Conservation (phyloP, 92 coral and sea anemone species). For the Umimayanthus kanabou region DNA sequence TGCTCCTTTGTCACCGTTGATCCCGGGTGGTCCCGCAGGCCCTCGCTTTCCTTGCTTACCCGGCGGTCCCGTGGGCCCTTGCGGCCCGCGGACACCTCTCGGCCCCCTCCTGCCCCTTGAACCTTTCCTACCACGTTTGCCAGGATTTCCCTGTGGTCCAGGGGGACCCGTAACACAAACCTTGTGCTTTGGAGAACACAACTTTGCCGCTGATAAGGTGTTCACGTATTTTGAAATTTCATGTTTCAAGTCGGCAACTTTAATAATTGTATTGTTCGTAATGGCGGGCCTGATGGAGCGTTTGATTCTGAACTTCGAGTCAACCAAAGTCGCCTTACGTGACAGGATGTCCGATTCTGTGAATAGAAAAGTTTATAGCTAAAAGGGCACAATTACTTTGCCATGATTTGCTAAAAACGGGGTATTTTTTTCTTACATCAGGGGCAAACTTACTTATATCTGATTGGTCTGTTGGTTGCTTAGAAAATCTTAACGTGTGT, state of each 20-base stretch:
- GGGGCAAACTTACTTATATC: no score
- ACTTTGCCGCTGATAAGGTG: neutral
- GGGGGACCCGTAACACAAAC: neutral
- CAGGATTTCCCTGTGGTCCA: neutral
- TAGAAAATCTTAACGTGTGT: no score
- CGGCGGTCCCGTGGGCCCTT: slow-evolving; percentile 27
- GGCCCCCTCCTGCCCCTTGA: slow-evolving; percentile 17
- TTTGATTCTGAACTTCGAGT: neutral
- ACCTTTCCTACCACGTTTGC: neutral
- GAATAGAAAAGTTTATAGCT: no score
- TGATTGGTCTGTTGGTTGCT: no score
- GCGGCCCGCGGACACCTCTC: slow-evolving; percentile 30
- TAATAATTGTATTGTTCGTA: neutral
- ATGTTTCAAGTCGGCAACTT: neutral
- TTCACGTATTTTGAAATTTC: slow-evolving; percentile 11
- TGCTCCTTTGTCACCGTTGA: slow-evolving; percentile 17
- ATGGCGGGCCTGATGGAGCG: neutral
- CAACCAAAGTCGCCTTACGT: neutral
- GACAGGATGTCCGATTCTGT: neutral
- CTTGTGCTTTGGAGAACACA: slow-evolving; percentile 3
- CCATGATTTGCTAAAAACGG: no score
- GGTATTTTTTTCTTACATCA: no score
- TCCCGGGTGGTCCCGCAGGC: slow-evolving; percentile 23
- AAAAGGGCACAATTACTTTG: no score
- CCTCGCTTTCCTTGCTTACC: slow-evolving; percentile 44